phyloP scores from a whole-genome alignment of 2,113 vertebrate species.

The Austrofundulus limnaeus region DNA sequence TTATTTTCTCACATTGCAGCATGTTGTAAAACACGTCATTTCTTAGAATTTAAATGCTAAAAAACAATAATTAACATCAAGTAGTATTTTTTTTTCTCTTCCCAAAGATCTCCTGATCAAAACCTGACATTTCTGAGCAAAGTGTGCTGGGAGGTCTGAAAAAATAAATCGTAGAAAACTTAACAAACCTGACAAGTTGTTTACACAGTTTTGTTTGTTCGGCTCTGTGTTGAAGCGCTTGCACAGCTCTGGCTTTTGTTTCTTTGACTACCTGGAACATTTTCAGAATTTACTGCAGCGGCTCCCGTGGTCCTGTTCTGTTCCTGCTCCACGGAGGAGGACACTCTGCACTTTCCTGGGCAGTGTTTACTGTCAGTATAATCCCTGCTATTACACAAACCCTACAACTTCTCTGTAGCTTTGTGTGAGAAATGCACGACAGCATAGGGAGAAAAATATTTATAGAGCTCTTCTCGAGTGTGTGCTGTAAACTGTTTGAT shows the following conservation, averaged over 20 bases:
- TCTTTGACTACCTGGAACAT: slow-evolving; percentile 89
- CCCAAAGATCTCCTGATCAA: too few species aligned
- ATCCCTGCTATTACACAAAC: background rate
- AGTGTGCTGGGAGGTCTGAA: background rate
- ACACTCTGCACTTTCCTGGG: slow-evolving; percentile 98
- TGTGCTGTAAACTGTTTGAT: background rate
- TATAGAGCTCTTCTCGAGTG: background rate
- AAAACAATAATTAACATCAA: too few species aligned
- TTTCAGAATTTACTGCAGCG: slow-evolving; percentile 97
- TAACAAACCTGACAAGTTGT: background rate
- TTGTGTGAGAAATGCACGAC: background rate
- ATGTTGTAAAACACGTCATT: too few species aligned
- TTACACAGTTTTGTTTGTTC: background rate
- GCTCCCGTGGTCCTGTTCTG: slow-evolving; percentile 89
- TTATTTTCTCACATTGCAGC: too few species aligned
- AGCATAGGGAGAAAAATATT: background rate
- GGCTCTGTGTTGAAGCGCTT: background rate
- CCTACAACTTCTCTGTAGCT: background rate
- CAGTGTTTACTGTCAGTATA: slow-evolving; percentile 91
- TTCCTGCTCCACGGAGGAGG: slow-evolving; percentile 94
- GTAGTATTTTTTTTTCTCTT: too few species aligned
- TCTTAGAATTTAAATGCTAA: too few species aligned
- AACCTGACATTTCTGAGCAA: too few species aligned
- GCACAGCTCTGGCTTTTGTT: slow-evolving; percentile 10
- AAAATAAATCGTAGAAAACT: too few species aligned